A percentile compares a stretch with the other conserved stretches of the same genome.
Conservation (phyloP, 2,113 vertebrate species). For the Hypanus sabinus region DNA sequence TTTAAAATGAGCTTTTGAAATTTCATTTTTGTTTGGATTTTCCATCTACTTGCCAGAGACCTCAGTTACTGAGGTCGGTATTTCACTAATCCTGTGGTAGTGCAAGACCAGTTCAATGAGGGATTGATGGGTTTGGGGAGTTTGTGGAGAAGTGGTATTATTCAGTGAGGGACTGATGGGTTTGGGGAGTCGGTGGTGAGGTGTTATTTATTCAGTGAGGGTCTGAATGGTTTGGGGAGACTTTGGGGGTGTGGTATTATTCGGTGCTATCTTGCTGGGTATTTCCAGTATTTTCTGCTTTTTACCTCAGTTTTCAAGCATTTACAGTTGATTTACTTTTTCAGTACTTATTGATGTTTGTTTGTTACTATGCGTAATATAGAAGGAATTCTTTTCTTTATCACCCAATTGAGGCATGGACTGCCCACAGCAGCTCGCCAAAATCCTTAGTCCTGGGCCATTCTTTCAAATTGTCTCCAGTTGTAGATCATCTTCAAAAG, state of each 20-base stretch:
- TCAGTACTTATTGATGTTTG: not conserved
- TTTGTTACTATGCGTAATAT: not conserved
- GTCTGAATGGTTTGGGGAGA: not conserved
- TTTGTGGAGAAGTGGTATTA: too few relatives aligned
- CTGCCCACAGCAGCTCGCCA: too few relatives aligned
- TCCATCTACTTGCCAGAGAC: not conserved
- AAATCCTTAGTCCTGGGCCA: too few relatives aligned
- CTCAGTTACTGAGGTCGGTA: not conserved
- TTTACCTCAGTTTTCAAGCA: too few relatives aligned
- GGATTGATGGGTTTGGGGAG: not conserved
- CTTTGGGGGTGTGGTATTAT: too few relatives aligned
- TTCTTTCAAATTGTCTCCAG: too few relatives aligned
- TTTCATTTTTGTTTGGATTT: not conserved
- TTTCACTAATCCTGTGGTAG: not conserved
- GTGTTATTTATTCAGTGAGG: not conserved
- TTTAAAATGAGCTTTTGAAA: not conserved
- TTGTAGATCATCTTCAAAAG: too few relatives aligned
- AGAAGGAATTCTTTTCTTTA: too few relatives aligned
- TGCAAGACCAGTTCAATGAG: not conserved
- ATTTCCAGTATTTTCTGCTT: too few relatives aligned
- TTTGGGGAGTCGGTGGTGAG: not conserved
- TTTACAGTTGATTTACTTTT: too few relatives aligned
- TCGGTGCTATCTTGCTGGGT: too few relatives aligned
- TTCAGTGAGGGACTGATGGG: not conserved
- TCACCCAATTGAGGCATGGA: too few relatives aligned